Percentiles rank a stretch among this genome's conserved stretches.
Conservation (phyloP, 2,797 vertebrate genomes). For the Chromobotia macracanthus region DNA sequence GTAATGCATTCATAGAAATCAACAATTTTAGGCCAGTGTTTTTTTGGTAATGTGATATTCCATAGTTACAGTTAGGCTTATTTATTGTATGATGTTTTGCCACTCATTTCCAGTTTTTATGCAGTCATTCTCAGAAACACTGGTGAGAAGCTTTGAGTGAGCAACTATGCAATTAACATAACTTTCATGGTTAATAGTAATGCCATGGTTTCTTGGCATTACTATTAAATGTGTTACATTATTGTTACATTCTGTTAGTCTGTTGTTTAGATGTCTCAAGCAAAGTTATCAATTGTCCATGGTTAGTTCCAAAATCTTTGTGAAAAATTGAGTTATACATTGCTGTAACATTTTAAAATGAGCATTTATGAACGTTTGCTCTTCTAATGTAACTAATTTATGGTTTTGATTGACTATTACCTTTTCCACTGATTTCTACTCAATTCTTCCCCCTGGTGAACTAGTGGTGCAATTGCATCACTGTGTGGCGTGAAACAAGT, state of each 20-base stretch:
- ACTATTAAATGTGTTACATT: not conserved
- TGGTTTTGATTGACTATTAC: not conserved
- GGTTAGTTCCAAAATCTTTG: not conserved
- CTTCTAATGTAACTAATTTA: not conserved
- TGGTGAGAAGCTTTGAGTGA: not conserved
- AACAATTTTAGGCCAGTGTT: not conserved
- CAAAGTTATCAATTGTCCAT: not conserved
- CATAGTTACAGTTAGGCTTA: not conserved
- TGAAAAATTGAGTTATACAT: not conserved
- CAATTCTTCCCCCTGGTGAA: slow-evolving; percentile 3
- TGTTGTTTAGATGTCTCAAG: not conserved
- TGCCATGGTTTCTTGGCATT: too few relatives aligned
- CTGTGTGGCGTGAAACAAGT: not conserved
- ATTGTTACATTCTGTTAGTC: too few relatives aligned
- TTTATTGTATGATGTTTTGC: slow-evolving; percentile 3
- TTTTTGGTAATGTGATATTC: not conserved
- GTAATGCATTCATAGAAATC: not conserved
- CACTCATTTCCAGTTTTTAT: not conserved
- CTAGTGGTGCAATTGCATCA: slow-evolving; percentile 1
- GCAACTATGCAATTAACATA: slow-evolving; percentile 12
- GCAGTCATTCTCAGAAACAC: not conserved
- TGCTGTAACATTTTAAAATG: slow-evolving; percentile 6
- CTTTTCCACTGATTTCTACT: not conserved
- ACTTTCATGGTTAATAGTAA: not conserved
- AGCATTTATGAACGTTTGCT: not conserved